phyloP scores from a whole-genome alignment of 1,140 invertebrate species.

The Diplogasteroides magnus region DNA sequence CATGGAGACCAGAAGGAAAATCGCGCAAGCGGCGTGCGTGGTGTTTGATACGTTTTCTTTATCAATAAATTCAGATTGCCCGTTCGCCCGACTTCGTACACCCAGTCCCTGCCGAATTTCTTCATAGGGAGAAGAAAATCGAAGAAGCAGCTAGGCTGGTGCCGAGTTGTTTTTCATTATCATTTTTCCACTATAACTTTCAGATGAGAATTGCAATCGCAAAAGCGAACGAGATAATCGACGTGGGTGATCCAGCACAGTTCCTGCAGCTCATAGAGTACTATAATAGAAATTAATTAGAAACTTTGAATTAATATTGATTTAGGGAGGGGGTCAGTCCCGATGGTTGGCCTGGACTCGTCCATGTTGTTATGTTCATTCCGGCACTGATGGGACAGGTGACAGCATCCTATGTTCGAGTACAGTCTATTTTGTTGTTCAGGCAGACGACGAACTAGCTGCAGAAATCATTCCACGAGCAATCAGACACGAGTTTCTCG shows the following conservation, averaged over 20 bases:
- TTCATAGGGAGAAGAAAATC: constrained; percentile 79
- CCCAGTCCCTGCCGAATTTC: constrained; percentile 68
- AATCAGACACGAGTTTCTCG: constrained; percentile 75
- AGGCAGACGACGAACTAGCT: constrained; percentile 78
- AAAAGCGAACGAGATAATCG: not conserved
- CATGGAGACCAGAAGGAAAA: no score
- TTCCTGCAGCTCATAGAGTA: constrained; percentile 26
- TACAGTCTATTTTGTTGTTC: constrained; percentile 41
- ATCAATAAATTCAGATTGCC: constrained; percentile 17
- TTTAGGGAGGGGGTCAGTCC: constrained; percentile 61
- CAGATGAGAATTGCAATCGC: not conserved
- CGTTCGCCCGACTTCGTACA: constrained; percentile 63
- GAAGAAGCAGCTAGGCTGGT: constrained; percentile 73
- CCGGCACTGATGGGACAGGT: constrained; percentile 72
- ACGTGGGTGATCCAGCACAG: constrained; percentile 22
- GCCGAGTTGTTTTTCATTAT: not conserved
- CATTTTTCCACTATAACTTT: no score
- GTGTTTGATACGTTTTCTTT: no score
- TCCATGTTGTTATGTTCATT: constrained; percentile 88
- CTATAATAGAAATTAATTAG: constrained; percentile 29
- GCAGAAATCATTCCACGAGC: constrained; percentile 76
- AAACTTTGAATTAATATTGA: constrained; percentile 27
- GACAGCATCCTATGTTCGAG: constrained; percentile 64
- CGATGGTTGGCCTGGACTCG: constrained; percentile 73
- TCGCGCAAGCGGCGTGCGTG: no score